Evolutionary conservation across 2,888 invertebrate species (phyloP).

Genomic region (Tetrapedia diversipes): DNA sequence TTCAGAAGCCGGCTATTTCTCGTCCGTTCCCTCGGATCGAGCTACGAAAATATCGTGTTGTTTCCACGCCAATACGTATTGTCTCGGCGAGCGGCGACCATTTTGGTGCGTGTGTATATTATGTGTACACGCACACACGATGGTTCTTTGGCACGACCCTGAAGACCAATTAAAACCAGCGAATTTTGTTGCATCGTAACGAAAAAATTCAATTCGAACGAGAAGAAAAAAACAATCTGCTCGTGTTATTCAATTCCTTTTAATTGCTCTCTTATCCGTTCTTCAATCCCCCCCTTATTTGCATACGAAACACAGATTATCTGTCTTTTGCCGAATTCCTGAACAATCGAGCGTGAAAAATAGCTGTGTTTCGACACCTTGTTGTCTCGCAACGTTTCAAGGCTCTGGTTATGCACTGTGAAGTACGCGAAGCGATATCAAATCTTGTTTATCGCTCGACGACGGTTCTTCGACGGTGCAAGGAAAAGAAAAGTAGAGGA

Average conservation of each 20-base stretch:
- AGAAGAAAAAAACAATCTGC: too few relatives aligned
- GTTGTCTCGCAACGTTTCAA: background rate
- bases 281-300: too few relatives aligned
- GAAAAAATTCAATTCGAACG: too few relatives aligned
- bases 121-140: background rate
- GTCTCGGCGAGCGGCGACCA: slow-evolving; percentile 30
- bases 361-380: slow-evolving; percentile 1
- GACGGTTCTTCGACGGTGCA: too few relatives aligned
- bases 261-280: too few relatives aligned
- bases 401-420: too few relatives aligned
- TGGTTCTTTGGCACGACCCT: slow-evolving; percentile 50
- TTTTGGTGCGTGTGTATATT: slow-evolving; percentile 1
- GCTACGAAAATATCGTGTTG: slow-evolving; percentile 52
- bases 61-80: slow-evolving; percentile 53
- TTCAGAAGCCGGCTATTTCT: background rate
- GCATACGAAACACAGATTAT: too few relatives aligned
- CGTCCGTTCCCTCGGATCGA: background rate
- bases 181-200: slow-evolving; percentile 21
- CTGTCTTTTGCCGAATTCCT: slow-evolving; percentile 19
- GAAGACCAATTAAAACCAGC: slow-evolving; percentile 38
- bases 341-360: background rate
- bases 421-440: too few relatives aligned
- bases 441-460: too few relatives aligned
- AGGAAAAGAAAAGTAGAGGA: too few relatives aligned
- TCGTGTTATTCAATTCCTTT: too few relatives aligned